Conservation (phyloP, 1,140 invertebrate genomes). For the Popillia japonica region DNA sequence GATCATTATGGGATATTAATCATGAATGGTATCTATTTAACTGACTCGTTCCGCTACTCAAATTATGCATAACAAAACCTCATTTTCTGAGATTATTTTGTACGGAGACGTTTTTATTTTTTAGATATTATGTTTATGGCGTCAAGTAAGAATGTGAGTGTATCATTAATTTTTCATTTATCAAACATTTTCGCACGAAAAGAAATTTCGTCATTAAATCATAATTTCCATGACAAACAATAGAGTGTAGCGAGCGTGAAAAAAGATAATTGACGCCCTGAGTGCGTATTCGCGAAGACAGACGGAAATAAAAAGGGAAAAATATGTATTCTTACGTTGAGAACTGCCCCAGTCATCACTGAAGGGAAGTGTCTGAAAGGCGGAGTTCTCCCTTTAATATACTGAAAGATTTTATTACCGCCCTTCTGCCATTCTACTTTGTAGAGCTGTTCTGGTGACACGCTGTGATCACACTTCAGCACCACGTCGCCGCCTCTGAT, state of each 20-base stretch:
- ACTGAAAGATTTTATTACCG: conserved; percentile 80
- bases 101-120: too few relatives aligned
- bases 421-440: conserved; percentile 79
- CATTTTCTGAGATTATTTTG: too few relatives aligned
- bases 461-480: conserved; percentile 70
- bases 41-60: too few relatives aligned
- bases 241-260: not conserved
- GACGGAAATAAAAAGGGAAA: conserved; percentile 15
- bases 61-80: too few relatives aligned
- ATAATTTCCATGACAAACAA: conserved; percentile 3
- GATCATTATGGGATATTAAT: too few relatives aligned
- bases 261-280: conserved; percentile 1
- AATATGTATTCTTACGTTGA: conserved; percentile 70
- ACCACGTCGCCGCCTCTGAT: conserved; percentile 61
- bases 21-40: too few relatives aligned
- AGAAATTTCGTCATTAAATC: not conserved
- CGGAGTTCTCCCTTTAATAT: conserved; percentile 76
- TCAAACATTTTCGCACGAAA: not conserved
- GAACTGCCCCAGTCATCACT: conserved; percentile 66
- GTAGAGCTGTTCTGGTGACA: conserved; percentile 68
- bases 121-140: too few relatives aligned
- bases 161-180: conserved; percentile 21
- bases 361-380: conserved; percentile 74
- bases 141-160: not conserved
- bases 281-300: not conserved